Evolutionary conservation across 1,140 invertebrate genomes (phyloP), one percentile per base, ranked within the genome.

Genomic region (Drosophila mojavensis): DNA sequence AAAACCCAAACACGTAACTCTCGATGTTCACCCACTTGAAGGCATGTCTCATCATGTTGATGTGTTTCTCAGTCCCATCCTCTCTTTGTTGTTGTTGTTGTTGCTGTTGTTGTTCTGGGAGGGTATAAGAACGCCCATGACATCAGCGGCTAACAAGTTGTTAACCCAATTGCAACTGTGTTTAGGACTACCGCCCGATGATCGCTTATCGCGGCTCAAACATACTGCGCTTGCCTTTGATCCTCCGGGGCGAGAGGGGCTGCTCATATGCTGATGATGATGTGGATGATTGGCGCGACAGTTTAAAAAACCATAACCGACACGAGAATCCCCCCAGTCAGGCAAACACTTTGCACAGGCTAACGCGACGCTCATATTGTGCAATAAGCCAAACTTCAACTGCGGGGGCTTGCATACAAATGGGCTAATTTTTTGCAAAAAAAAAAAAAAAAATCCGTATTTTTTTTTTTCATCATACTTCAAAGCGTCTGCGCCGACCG

Each of bases 301-400:
- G 90, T 91, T 91, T 91, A 91, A 91, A 91, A 91, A 91, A 66
- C 90, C 75, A 91, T 91, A 91, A 91, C 71, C 85, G 73, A 91
- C 90, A 90, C 90, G 81, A 84, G 81, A 78, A 78, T 53, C 47
- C 54, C 47, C 56, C 20, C 20, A 24, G 20, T 3, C 20, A 24
- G 20, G 20, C 20, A 24, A 24, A 24, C 20, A 24, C 20, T 24
- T 24, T 24, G 20, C 20, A 24, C 33, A 13, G 55, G 72, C 71
- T 45, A 71, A 63, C 75, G 66, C 67, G 78, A 69, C 78, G 61
- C 79, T 83, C 81, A 88, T 86, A 90, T 91, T 91, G 90, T 90
- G 85, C 90, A 91, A 91, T 91, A 81, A 86, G 81, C 72, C 66
- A 79, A 67, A 41, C 61, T 70, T 56, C 41, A 65, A 55, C 47